A percentile compares a stretch with the other conserved stretches of the same genome.
Evolutionary conservation across 2,797 vertebrate genomes (phyloP).

Genomic region (Sebastes iracundus): DNA sequence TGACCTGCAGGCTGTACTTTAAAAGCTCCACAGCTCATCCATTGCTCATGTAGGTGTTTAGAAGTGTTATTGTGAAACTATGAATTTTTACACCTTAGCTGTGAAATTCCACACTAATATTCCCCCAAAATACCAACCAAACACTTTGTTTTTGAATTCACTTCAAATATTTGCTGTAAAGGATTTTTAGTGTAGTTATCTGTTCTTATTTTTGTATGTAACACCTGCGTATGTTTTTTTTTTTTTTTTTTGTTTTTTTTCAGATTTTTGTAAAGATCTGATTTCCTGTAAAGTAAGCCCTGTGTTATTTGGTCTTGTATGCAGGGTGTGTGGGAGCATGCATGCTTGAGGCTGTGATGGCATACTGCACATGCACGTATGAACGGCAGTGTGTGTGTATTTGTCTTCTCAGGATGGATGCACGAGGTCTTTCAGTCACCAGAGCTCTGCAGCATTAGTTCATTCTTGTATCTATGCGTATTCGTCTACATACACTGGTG

Average conservation of each 20-base stretch:
- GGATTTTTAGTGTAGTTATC: neutral
- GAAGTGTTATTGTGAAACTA: constrained; percentile 8
- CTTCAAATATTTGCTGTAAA: neutral
- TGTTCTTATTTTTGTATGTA: neutral
- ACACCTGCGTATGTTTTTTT: neutral
- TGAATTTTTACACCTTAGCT: constrained; percentile 30
- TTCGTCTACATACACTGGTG: neutral
- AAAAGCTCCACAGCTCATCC: neutral
- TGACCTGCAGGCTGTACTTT: neutral
- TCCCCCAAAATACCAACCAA: neutral
- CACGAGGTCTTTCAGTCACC: neutral
- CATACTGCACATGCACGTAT: neutral
- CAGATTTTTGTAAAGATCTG: neutral
- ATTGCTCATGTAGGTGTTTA: neutral
- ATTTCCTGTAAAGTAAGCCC: neutral
- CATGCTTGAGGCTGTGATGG: neutral
- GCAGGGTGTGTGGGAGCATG: neutral
- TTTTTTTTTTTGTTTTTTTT: too few species aligned
- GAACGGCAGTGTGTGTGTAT: neutral
- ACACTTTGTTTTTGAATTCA: neutral
- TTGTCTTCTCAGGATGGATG: neutral
- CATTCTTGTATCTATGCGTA: neutral
- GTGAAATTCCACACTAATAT: constrained; percentile 17
- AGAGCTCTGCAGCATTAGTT: neutral
- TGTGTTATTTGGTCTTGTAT: neutral